Conservation (phyloP, 2,888 invertebrate species). For the Suillia variegata region DNA sequence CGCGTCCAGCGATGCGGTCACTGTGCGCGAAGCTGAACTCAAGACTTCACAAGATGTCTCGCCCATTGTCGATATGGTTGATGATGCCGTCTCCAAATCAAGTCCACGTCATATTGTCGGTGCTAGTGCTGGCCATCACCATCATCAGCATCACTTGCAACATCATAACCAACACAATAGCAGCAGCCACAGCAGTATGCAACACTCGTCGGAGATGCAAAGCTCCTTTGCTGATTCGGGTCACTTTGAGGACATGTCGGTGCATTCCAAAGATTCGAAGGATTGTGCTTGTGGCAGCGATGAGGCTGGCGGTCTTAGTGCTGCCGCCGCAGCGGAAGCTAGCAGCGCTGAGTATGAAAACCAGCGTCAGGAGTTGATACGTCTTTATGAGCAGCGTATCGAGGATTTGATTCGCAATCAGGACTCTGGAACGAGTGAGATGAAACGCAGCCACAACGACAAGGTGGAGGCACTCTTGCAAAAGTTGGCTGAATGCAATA, state of each 20-base stretch:
- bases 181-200: conserved; percentile 28
- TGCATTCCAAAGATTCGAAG: conserved; percentile 78
- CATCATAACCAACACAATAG: not conserved
- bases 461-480: conserved; percentile 76
- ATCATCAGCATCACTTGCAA: conserved; percentile 51
- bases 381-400: conserved; percentile 75
- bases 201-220: conserved; percentile 67
- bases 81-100: conserved; percentile 58
- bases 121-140: conserved; percentile 20
- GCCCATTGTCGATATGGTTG: conserved; percentile 64
- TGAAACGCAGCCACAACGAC: conserved; percentile 80
- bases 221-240: conserved; percentile 85
- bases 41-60: conserved; percentile 66
- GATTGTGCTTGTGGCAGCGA: conserved; percentile 58
- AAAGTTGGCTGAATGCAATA: conserved; percentile 76
- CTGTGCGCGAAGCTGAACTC: conserved; percentile 72
- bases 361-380: conserved; percentile 71
- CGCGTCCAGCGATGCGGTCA: conserved; percentile 76
- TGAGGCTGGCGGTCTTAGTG: conserved; percentile 41
- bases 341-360: conserved; percentile 65
- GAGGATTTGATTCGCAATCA: conserved; percentile 74
- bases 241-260: conserved; percentile 81
- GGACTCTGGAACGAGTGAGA: conserved; percentile 70
- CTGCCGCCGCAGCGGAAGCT: conserved; percentile 29
- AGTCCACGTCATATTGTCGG: conserved; percentile 56